phyloP scores from a whole-genome alignment of 2,113 vertebrate species.

The Polyodon spathula region DNA sequence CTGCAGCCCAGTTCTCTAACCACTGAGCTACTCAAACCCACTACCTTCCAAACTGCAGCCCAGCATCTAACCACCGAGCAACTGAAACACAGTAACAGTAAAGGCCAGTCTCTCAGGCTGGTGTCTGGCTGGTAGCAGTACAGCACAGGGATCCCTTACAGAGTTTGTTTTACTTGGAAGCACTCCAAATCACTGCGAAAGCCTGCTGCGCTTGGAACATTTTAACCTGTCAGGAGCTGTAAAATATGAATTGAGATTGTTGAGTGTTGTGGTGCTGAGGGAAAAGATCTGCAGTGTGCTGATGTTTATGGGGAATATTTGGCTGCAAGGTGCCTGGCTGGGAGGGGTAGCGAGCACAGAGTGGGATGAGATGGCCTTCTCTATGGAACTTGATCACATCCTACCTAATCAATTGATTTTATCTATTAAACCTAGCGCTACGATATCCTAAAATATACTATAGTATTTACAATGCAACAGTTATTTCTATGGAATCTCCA shows the following conservation, averaged over 20 bases:
- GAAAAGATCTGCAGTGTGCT: constrained; percentile 8
- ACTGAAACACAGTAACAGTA: neutral
- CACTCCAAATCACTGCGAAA: constrained; percentile 18
- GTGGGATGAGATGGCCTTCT: neutral
- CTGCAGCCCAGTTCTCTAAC: neutral
- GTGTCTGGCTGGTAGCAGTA: too few species aligned
- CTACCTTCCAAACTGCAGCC: neutral
- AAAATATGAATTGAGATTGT: constrained; percentile 2
- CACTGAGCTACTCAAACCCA: neutral
- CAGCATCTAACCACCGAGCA: neutral
- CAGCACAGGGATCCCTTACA: neutral
- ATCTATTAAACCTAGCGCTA: too few species aligned
- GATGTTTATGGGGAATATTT: constrained; percentile 25
- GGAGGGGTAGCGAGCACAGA: neutral
- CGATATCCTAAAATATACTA: too few species aligned
- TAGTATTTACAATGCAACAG: too few species aligned
- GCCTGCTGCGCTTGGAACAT: constrained; percentile 23
- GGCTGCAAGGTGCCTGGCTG: constrained; percentile 17
- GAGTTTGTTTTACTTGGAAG: constrained; percentile 22
- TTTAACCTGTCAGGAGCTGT: constrained; percentile 10
- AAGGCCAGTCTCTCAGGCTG: too few species aligned
- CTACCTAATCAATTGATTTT: too few species aligned
- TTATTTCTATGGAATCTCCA: too few species aligned
- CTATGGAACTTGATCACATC: neutral
- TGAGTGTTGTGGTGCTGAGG: neutral